phyloP scores from a whole-genome alignment of 2,113 vertebrate genomes.

The Albula goreensis region DNA sequence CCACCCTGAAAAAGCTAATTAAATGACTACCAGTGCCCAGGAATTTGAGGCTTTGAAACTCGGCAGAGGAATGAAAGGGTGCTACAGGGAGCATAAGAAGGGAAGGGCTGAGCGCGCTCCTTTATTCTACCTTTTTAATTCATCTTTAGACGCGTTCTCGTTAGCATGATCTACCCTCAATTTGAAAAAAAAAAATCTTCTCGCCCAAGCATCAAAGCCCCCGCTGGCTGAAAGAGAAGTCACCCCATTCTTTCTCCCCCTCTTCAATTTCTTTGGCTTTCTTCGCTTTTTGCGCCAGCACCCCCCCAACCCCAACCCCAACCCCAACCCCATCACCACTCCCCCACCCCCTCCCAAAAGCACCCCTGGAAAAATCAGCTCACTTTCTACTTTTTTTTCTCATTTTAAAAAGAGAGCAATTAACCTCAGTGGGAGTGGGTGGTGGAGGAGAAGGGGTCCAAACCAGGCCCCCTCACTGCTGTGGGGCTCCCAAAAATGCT shows the following conservation, averaged over 20 bases:
- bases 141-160: slow-evolving; percentile 75
- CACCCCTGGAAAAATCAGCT: slow-evolving; percentile 71
- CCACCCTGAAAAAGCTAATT: slow-evolving; percentile 38
- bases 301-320: too few species aligned
- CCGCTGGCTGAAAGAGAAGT: slow-evolving; percentile 66
- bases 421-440: slow-evolving; percentile 61
- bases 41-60: slow-evolving; percentile 73
- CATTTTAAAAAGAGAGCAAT: slow-evolving; percentile 76
- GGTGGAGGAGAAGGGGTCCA: slow-evolving; percentile 18
- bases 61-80: slow-evolving; percentile 62
- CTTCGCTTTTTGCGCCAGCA: slow-evolving; percentile 53
- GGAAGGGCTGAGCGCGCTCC: slow-evolving; percentile 68
- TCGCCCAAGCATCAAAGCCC: slow-evolving; percentile 68
- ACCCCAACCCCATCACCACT: too few species aligned
- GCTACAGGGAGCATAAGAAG: slow-evolving; percentile 72
- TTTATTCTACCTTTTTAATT: slow-evolving; percentile 74
- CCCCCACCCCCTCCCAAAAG: slow-evolving; percentile 50
- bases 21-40: slow-evolving; percentile 60
- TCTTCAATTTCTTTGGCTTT: slow-evolving; percentile 44
- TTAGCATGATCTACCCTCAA: slow-evolving; percentile 75
- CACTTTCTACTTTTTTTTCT: slow-evolving; percentile 71
- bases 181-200: slow-evolving; percentile 41
- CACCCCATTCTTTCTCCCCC: slow-evolving; percentile 65
- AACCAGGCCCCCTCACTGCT: not conserved
- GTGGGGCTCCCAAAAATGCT: slow-evolving; percentile 4